These are phyloP conservation scores for Andrena marginata DNA, from an alignment of 2,888 invertebrate species.

Conservation along the genomic window DNA sequence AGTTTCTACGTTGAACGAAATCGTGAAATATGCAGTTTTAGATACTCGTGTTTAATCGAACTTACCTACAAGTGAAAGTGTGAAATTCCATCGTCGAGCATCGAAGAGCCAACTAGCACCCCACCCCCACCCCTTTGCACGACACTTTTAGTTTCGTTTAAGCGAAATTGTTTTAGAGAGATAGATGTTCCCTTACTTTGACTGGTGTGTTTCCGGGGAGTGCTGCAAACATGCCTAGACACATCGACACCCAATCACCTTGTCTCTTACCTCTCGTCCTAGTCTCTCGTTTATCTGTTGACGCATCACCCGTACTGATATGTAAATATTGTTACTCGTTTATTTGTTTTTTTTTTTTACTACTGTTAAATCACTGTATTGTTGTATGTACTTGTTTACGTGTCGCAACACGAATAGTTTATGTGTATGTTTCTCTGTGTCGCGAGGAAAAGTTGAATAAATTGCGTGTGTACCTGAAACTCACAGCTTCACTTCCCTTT, in stretches of 20 bases:
- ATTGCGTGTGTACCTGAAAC: slow-evolving; percentile 61
- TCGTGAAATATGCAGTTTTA: too few relatives aligned
- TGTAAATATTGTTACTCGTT: slow-evolving; percentile 64
- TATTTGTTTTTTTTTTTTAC: slow-evolving; percentile 26
- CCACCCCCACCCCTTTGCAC: slow-evolving; percentile 32
- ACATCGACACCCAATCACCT: slow-evolving; percentile 32
- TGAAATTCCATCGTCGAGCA: background rate
- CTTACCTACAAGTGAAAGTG: background rate
- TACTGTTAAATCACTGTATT: slow-evolving; percentile 44
- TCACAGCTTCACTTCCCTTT: background rate
- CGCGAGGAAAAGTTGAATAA: slow-evolving; percentile 50
- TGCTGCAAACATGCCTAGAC: slow-evolving; percentile 17
- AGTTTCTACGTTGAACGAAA: background rate
- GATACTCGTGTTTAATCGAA: too few relatives aligned
- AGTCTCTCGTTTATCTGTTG: slow-evolving; percentile 57
- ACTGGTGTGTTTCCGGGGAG: slow-evolving; percentile 46
- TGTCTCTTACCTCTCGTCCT: slow-evolving; percentile 68
- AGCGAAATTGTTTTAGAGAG: slow-evolving; percentile 35
- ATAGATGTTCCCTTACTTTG: slow-evolving; percentile 36
- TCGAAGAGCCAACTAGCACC: slow-evolving; percentile 34
- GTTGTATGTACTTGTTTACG: slow-evolving; percentile 30
- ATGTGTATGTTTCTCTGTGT: slow-evolving; percentile 40
- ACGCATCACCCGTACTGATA: slow-evolving; percentile 43
- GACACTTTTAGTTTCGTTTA: slow-evolving; percentile 37
- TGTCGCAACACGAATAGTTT: slow-evolving; percentile 38